A percentile compares a stretch with the other conserved stretches of the same genome.
phyloP scores from a whole-genome alignment of 2,888 invertebrate species.

The Phyllotreta cruciferae region DNA sequence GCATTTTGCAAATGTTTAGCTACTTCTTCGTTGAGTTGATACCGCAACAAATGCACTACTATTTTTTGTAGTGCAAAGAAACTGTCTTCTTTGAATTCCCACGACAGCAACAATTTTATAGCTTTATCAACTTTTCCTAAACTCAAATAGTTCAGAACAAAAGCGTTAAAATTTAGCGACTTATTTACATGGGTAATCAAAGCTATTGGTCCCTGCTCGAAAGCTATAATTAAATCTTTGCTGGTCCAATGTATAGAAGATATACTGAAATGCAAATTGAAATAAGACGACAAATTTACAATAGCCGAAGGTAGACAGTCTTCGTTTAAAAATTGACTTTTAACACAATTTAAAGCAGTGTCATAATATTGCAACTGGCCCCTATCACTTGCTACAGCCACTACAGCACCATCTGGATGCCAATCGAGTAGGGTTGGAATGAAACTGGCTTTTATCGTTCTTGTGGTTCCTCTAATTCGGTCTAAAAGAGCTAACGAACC shows the following conservation, averaged over 20 bases:
- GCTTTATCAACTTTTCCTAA: constrained; percentile 72
- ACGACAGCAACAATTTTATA: constrained; percentile 67
- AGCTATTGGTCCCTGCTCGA: constrained; percentile 69
- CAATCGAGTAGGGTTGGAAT: constrained; percentile 76
- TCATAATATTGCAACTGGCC: constrained; percentile 81
- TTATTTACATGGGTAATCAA: constrained; percentile 52
- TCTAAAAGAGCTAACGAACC: constrained; percentile 83
- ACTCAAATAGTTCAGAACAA: constrained; percentile 66
- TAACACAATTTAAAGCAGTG: constrained; percentile 71
- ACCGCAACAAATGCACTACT: constrained; percentile 70
- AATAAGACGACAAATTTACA: constrained; percentile 70
- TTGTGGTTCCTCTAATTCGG: constrained; percentile 75
- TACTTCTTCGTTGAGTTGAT: constrained; percentile 65
- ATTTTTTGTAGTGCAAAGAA: constrained; percentile 78
- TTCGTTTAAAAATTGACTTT: constrained; percentile 72
- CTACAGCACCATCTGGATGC: constrained; percentile 75
- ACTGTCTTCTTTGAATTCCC: constrained; percentile 80
- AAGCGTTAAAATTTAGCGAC: constrained; percentile 49
- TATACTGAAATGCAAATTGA: constrained; percentile 58
- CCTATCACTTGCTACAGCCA: constrained; percentile 72
- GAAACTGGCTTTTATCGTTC: constrained; percentile 79
- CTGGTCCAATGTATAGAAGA: constrained; percentile 55
- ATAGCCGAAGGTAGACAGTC: constrained; percentile 68
- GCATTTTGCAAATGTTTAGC: constrained; percentile 77
- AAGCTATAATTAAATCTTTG: constrained; percentile 63